Percentiles rank a stretch among this genome's conserved stretches.
phyloP scores from a whole-genome alignment of 2,888 invertebrate genomes.

The Lithodes maja region DNA sequence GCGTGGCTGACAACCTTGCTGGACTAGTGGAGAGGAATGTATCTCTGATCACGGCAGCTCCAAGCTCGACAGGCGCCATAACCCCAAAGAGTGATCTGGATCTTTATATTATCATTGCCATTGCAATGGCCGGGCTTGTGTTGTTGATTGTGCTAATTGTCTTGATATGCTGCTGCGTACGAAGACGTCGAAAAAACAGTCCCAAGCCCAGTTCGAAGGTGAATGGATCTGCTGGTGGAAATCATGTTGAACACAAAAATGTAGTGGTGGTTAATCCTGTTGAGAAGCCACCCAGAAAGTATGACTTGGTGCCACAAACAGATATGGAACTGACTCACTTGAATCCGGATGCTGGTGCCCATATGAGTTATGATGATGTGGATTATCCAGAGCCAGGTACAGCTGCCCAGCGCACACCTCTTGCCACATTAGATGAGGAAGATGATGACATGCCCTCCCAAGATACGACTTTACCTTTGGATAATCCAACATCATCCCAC shows the following conservation, averaged over 20 bases:
- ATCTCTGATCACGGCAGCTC: constrained; percentile 78
- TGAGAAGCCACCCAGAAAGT: constrained; percentile 71
- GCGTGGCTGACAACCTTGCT: constrained; percentile 85
- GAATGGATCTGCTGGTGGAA: constrained; percentile 75
- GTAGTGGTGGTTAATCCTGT: constrained; percentile 81
- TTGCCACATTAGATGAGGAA: constrained; percentile 67
- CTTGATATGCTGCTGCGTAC: constrained; percentile 77
- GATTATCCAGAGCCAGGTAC: constrained; percentile 64
- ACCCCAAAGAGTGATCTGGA: constrained; percentile 28
- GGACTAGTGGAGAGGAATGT: constrained; percentile 86
- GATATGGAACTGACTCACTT: constrained; percentile 71
- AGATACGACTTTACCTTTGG: constrained; percentile 52
- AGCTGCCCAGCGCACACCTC: constrained; percentile 73
- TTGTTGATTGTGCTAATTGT: constrained; percentile 75
- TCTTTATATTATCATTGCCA: constrained; percentile 57
- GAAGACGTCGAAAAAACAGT: constrained; percentile 75
- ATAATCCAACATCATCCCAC: constrained; percentile 28
- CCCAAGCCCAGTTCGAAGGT: constrained; percentile 75
- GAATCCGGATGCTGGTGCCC: constrained; percentile 53
- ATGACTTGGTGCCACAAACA: constrained; percentile 72
- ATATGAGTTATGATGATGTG: constrained; percentile 67
- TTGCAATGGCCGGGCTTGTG: constrained; percentile 39
- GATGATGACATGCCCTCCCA: constrained; percentile 51
- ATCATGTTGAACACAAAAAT: constrained; percentile 84
- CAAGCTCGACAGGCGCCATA: constrained; percentile 38